A percentile compares a stretch with the other conserved stretches of the same genome.
Conservation (phyloP, 1,140 invertebrate genomes). For the Adelges cooleyi region DNA sequence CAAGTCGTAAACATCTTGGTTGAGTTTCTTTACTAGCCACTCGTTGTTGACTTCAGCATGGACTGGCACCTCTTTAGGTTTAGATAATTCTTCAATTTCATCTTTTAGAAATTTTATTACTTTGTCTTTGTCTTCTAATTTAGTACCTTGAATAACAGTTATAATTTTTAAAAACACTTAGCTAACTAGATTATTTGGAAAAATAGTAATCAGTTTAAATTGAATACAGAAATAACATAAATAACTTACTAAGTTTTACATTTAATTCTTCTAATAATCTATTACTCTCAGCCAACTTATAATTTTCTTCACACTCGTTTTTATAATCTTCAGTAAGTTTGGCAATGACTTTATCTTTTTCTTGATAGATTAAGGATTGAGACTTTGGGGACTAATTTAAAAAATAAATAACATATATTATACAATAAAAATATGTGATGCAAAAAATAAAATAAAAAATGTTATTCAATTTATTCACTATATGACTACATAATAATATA, state of each 20-base stretch:
- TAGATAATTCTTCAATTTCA: constrained; percentile 17
- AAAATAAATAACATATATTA: not conserved
- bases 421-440: not conserved
- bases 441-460: not conserved
- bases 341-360: constrained; percentile 17
- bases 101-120: constrained; percentile 11
- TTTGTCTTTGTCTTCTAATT: constrained; percentile 23
- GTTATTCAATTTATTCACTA: not conserved
- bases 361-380: constrained; percentile 9
- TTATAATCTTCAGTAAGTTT: constrained; percentile 21
- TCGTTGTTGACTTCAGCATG: not conserved
- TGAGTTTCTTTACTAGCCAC: constrained; percentile 3
- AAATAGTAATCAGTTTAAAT: no score
- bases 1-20: constrained; percentile 7
- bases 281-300: constrained; percentile 3
- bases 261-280: not conserved
- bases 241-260: constrained; percentile 1
- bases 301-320: constrained; percentile 23
- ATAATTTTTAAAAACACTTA: no score
- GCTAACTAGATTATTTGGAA: no score
- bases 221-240: no score
- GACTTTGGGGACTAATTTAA: constrained; percentile 13
- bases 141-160: not conserved
- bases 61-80: not conserved
- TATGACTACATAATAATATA: not conserved